Evolutionary conservation across 2,888 invertebrate species (phyloP).

Genomic region (Hirudinaria manillensis): DNA sequence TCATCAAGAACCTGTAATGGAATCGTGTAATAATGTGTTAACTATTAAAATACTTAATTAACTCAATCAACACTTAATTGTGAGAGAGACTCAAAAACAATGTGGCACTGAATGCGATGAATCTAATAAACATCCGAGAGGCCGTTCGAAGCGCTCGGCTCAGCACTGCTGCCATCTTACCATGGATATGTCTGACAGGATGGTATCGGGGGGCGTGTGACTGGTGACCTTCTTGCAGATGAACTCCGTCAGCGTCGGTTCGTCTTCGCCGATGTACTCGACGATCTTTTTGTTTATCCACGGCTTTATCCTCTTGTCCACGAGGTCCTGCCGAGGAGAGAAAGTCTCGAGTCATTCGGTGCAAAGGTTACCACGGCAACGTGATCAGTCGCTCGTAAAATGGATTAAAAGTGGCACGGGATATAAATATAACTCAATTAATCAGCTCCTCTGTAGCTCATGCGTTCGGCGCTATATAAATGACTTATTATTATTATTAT

Average conservation of each 20-base stretch:
- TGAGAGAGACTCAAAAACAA: background rate
- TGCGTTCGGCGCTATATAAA: too few relatives aligned
- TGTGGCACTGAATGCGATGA: background rate
- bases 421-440: background rate
- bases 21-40: too few relatives aligned
- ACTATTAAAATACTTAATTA: background rate
- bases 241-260: conserved; percentile 95
- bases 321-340: conserved; percentile 36
- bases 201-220: conserved; percentile 83
- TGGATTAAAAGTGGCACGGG: too few relatives aligned
- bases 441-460: background rate
- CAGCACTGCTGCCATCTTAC: too few relatives aligned
- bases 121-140: background rate
- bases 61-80: background rate
- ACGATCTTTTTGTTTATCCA: conserved; percentile 99
- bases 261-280: conserved; percentile 98
- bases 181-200: conserved; percentile 97
- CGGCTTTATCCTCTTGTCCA: conserved; percentile 67
- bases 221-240: conserved; percentile 96
- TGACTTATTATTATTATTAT: too few relatives aligned
- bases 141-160: too few relatives aligned
- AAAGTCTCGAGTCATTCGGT: background rate
- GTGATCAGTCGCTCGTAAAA: too few relatives aligned
- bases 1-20: conserved; percentile 84
- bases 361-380: too few relatives aligned